Base-by-base conservation (phyloP, 92 coral and sea anemone species). In the Zoanthus solanderi region DNA sequence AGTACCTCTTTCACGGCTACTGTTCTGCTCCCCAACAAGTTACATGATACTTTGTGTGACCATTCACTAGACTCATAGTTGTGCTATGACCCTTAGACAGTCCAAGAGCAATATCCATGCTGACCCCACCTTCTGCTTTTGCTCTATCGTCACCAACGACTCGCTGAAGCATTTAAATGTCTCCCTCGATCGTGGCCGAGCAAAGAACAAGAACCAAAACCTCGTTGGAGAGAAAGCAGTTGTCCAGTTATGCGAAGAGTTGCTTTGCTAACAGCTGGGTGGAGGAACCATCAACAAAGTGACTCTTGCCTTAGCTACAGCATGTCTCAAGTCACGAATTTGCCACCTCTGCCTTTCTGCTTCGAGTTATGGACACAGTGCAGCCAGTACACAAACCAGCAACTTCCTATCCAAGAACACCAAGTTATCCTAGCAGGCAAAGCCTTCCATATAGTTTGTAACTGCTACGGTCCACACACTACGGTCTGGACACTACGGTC, bases 211-310 rank as follows among this genome's bases (percentile, higher is more conserved):
- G 23, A 87, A 87, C 66, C 78, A 78, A 57, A 83, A 91, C 58
- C 88, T 92, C 17, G 88, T 92, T 15, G 91, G 91, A 23, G 84
- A 87, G 71, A 80, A 78, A 65, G 95, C 93, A 9, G 90, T 89
- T 28, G 87, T 78, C 32, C 89, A 89, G 32, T 83, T 90, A 15
- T 89, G 90, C 32, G 92, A 83, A 32, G 93, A 90, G 77, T 78
- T 92, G 37, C 71, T 66, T 14, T 37, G 32, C 32, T 6, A 17
- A 17, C 32, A 66, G 23, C 32, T 9, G 11, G 32, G 32, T 66
- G 72, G 72, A 14, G 32, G 37, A 7, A 37, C 72, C 72, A 18
- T 61, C 68, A 61, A 3, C 29, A 15, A 58, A 12, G 66, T 58
- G 15, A 23, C 30, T 65, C 71, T 65, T 65, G 71, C 71, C 7